phyloP scores from a whole-genome alignment of 2,888 invertebrate genomes.

The Drosophila phalerata region DNA sequence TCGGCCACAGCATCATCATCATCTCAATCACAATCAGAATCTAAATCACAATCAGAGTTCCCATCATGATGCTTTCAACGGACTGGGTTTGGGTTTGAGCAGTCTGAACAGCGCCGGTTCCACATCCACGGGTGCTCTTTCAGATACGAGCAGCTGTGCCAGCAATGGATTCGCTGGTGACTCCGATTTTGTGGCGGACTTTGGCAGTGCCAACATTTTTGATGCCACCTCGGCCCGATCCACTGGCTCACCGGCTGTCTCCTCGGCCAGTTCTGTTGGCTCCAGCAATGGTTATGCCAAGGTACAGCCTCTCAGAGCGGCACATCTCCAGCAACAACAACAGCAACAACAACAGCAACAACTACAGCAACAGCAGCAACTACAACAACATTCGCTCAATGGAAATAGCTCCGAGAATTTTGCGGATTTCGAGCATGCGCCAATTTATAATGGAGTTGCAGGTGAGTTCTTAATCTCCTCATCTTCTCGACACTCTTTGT shows the following conservation, averaged over 20 bases:
- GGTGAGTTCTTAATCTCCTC: slow-evolving; percentile 82
- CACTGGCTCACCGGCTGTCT: slow-evolving; percentile 75
- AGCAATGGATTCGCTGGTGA: slow-evolving; percentile 85
- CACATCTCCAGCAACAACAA: slow-evolving; percentile 70
- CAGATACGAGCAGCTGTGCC: slow-evolving; percentile 84
- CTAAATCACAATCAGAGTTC: slow-evolving; percentile 30
- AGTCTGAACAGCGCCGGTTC: slow-evolving; percentile 81
- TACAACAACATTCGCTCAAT: slow-evolving; percentile 52
- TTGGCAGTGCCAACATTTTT: slow-evolving; percentile 90
- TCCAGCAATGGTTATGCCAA: slow-evolving; percentile 84
- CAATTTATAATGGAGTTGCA: slow-evolving; percentile 88
- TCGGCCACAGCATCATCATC: slow-evolving; percentile 81
- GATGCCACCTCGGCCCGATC: slow-evolving; percentile 86
- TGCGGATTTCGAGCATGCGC: slow-evolving; percentile 91
- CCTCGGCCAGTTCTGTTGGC: slow-evolving; percentile 72
- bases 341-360: slow-evolving; percentile 47
- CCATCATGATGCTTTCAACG: slow-evolving; percentile 64
- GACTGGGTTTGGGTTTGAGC: slow-evolving; percentile 59
- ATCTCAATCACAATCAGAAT: slow-evolving; percentile 50
- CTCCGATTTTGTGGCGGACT: slow-evolving; percentile 89
- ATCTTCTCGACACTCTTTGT: too few species aligned
- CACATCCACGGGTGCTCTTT: slow-evolving; percentile 82
- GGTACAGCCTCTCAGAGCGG: slow-evolving; percentile 81
- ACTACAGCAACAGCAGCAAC: slow-evolving; percentile 18
- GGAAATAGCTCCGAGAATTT: slow-evolving; percentile 86